Evolutionary conservation across 2,113 vertebrate genomes (phyloP), one percentile per base, ranked within the genome.

Genomic region (Phyllopteryx taeniolatus): DNA sequence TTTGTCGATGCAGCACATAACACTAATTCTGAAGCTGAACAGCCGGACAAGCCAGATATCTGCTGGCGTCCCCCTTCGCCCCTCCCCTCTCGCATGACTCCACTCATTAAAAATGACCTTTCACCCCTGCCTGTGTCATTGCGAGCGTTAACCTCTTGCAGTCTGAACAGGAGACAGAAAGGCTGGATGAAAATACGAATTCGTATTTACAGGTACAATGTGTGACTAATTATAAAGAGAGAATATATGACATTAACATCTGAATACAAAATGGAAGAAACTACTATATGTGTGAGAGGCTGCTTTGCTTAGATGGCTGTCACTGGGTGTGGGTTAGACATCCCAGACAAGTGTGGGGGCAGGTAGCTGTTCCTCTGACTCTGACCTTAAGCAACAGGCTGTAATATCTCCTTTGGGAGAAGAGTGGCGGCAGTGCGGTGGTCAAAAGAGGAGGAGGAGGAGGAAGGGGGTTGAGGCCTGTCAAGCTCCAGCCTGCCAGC

Each of bases 361-460:
- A 69, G 86, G 78, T 63, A 73, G 64, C 62, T 22, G 61, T 62
- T 87, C 71, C 70, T 74, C 62, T 80, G 74, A 79, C 70, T 74
- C 72, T 85, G 87, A 90, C 85, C 83, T 86, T 87, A 77, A 86
- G 75, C 83, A 87, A 83, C 77, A 27, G 20, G 27, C 79, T 76
- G 84, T 82, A 89, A 88, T 83, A 79, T 84, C 78, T 89, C 85
- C 85, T 82, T 68, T 80, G 77, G 79, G 74, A 75, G 68, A 39
- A 66, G 33, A 51, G 74, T 62, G 65, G 53, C 59, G 75, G 75
- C 71, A 60, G 44, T 63, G 69, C 63, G 71, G 62, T 83, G 67
- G 33, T 78, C 17, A 66, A 66, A 66, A 47, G 59, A 59, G 4
- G 33, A 27, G 31, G 31, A 60, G 6, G 31, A 57, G 61, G 67